phyloP scores from a whole-genome alignment of 2,797 vertebrate species.

The Urophycis tenuis region DNA sequence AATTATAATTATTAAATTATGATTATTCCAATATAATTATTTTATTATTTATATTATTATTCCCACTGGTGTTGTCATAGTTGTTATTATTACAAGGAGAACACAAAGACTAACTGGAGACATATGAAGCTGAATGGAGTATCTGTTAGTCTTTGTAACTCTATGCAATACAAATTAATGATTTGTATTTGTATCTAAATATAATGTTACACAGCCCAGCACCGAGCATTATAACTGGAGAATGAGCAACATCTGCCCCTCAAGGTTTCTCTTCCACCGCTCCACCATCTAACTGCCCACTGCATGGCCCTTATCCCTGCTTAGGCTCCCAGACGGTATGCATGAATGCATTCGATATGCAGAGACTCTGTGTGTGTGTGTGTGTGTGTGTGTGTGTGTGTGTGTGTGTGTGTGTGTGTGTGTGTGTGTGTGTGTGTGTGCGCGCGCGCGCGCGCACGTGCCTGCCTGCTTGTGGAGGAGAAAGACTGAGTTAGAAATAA shows the following conservation, averaged over 20 bases:
- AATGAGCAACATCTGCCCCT: not conserved
- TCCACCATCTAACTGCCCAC: not conserved
- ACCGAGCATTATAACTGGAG: not conserved
- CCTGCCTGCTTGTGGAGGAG: not conserved
- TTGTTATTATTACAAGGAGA: not conserved
- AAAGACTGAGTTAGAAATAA: no score
- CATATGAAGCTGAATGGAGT: no score
- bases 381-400: constrained; percentile 1
- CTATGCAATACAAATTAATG: no score
- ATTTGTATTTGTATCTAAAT: not conserved
- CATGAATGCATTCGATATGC: no score
- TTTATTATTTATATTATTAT: not conserved
- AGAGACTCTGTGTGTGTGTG: not conserved
- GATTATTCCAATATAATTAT: not conserved
- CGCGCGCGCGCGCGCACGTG: not conserved
- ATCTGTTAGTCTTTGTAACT: no score
- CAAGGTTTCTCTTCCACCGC: not conserved
- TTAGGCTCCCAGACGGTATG: no score
- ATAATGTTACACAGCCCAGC: not conserved
- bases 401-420: constrained; percentile 1
- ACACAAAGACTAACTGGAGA: not conserved
- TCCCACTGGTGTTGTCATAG: not conserved
- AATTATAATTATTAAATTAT: no score
- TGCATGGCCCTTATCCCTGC: not conserved
- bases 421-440: not conserved